phyloP scores from a whole-genome alignment of 2,888 invertebrate species.

The Campoplex nolae region DNA sequence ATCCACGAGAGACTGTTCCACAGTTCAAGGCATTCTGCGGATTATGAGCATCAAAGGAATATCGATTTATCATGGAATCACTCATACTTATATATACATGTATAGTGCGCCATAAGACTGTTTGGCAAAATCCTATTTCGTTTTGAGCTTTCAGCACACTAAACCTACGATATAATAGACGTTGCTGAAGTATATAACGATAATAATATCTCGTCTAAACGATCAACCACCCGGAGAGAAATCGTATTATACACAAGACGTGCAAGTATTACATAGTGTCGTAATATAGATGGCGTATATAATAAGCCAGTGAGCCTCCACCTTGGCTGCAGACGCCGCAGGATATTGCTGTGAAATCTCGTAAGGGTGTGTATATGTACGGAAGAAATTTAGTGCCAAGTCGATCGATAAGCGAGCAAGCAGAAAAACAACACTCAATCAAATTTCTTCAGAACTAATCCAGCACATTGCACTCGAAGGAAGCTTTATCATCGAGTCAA shows the following conservation, averaged over 20 bases:
- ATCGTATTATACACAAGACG: slow-evolving; percentile 34
- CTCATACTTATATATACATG: background rate
- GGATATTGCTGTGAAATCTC: slow-evolving; percentile 39
- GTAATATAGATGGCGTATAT: slow-evolving; percentile 21
- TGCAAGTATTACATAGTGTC: background rate
- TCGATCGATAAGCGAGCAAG: background rate
- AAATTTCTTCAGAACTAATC: background rate
- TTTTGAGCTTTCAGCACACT: background rate
- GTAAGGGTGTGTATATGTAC: background rate
- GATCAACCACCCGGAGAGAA: slow-evolving; percentile 41
- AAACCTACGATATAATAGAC: slow-evolving; percentile 14
- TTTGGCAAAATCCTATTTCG: background rate
- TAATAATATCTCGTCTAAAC: slow-evolving; percentile 35
- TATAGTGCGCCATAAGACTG: background rate
- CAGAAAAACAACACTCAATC: background rate
- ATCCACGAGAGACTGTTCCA: background rate
- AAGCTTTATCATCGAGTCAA: background rate
- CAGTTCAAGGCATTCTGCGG: background rate
- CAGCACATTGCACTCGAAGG: no score
- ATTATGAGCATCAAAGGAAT: background rate
- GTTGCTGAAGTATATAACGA: slow-evolving; percentile 11
- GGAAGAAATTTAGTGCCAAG: slow-evolving; percentile 1
- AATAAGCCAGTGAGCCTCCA: slow-evolving; percentile 34
- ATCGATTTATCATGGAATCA: background rate
- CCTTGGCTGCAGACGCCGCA: slow-evolving; percentile 28